Conservation (phyloP, 2,113 vertebrate genomes). For the Petroica traversi region DNA sequence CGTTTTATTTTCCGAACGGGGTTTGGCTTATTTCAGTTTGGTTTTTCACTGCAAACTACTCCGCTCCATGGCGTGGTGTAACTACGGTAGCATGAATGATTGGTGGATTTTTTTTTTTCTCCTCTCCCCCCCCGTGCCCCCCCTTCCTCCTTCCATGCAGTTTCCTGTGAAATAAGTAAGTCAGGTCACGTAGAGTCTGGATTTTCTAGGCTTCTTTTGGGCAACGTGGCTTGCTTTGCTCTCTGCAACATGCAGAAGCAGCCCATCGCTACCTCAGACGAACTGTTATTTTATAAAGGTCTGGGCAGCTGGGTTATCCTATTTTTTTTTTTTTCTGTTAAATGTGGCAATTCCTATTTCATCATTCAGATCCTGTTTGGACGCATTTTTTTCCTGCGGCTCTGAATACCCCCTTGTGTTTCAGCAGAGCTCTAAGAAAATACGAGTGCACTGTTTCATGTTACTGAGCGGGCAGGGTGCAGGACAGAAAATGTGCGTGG, state of each 20-base stretch:
- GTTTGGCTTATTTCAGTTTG: not conserved
- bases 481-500: not conserved
- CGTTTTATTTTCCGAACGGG: not conserved
- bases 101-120: conserved; percentile 7
- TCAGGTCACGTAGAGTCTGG: conserved; percentile 86
- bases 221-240: conserved; percentile 72
- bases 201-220: conserved; percentile 77
- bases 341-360: conserved; percentile 44
- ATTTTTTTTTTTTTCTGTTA: not conserved
- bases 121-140: not conserved
- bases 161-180: conserved; percentile 82
- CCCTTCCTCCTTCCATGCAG: conserved; percentile 72
- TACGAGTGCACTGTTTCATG: not conserved
- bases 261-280: not conserved
- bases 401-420: conserved; percentile 37
- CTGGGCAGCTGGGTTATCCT: not conserved
- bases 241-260: conserved; percentile 57
- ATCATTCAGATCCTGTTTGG: conserved; percentile 55
- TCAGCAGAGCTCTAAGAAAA: not conserved
- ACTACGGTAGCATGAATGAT: conserved; percentile 71
- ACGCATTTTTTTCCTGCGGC: not conserved
- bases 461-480: not conserved
- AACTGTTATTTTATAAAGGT: conserved; percentile 4
- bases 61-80: conserved; percentile 35
- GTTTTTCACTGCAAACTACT: conserved; percentile 29